phyloP scores from a whole-genome alignment of 2,113 vertebrate species.

The Ardeotis arabs region DNA sequence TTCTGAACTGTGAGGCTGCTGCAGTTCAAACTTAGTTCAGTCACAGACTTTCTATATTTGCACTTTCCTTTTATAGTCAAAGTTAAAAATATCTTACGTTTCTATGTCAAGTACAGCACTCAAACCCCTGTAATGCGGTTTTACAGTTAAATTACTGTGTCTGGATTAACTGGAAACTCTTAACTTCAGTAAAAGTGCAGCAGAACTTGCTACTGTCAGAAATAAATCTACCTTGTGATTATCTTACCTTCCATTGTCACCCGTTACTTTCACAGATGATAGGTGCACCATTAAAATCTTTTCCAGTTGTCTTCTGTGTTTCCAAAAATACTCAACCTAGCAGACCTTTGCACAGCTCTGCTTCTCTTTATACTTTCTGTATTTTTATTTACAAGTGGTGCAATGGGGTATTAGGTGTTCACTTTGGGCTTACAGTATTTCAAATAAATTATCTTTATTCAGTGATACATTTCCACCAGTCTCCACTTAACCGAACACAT shows the following conservation, averaged over 20 bases:
- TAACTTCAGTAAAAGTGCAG: background rate
- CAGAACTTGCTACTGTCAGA: background rate
- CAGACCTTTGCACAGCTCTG: background rate
- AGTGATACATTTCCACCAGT: background rate
- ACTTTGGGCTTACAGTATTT: background rate
- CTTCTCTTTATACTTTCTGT: background rate
- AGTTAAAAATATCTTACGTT: constrained; percentile 54
- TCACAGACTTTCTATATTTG: constrained; percentile 37
- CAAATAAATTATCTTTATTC: background rate
- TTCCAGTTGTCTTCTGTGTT: background rate
- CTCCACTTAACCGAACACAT: background rate
- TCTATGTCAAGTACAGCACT: constrained; percentile 22
- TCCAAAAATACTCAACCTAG: background rate
- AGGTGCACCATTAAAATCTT: background rate
- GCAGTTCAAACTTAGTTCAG: constrained; percentile 20
- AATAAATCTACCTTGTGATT: constrained; percentile 14
- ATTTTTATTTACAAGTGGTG: background rate
- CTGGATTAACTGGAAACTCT: constrained; percentile 11
- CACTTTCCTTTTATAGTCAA: constrained; percentile 44
- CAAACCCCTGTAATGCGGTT: background rate
- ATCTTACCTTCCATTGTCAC: background rate
- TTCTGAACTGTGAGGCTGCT: background rate
- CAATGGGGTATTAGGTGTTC: background rate
- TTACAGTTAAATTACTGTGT: background rate
- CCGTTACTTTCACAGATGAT: background rate